Conservation (phyloP, 2,888 invertebrate genomes). For the Dromius quadrimaculatus region DNA sequence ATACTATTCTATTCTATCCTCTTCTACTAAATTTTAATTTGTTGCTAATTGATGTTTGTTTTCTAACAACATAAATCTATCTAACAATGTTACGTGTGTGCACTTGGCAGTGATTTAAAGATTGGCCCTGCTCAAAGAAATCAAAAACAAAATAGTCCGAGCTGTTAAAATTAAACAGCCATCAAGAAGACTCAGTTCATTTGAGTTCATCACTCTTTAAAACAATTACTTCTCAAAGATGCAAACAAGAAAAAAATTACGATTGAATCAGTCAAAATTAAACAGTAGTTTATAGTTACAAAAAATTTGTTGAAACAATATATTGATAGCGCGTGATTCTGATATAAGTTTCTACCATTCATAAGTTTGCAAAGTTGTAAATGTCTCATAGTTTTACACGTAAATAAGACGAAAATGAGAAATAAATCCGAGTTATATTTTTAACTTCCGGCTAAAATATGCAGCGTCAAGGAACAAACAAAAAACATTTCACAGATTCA, state of each 20-base stretch:
- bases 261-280: background rate
- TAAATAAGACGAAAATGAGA: slow-evolving; percentile 10
- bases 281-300: no score
- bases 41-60: background rate
- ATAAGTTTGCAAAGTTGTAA: background rate
- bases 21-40: no score
- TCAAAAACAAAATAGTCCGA: slow-evolving; percentile 38
- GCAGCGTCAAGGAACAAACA: slow-evolving; percentile 13
- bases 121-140: slow-evolving; percentile 31
- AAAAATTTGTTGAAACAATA: background rate
- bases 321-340: background rate
- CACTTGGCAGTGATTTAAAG: slow-evolving; percentile 42
- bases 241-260: background rate
- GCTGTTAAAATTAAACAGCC: slow-evolving; percentile 46
- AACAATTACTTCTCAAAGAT: slow-evolving; percentile 2
- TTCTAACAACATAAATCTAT: slow-evolving; percentile 25
- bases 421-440: slow-evolving; percentile 24
- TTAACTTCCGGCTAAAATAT: slow-evolving; percentile 31
- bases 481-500: slow-evolving; percentile 10
- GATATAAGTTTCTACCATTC: background rate
- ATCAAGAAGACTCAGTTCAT: slow-evolving; percentile 39
- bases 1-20: no score
- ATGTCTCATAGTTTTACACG: background rate
- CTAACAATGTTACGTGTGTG: slow-evolving; percentile 22
- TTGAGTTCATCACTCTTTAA: slow-evolving; percentile 45